A percentile compares a stretch with the other conserved stretches of the same genome.
These are phyloP conservation scores for Sternotherus odoratus DNA, from an alignment of 2,797 vertebrate genomes.

Conservation along the genomic window DNA sequence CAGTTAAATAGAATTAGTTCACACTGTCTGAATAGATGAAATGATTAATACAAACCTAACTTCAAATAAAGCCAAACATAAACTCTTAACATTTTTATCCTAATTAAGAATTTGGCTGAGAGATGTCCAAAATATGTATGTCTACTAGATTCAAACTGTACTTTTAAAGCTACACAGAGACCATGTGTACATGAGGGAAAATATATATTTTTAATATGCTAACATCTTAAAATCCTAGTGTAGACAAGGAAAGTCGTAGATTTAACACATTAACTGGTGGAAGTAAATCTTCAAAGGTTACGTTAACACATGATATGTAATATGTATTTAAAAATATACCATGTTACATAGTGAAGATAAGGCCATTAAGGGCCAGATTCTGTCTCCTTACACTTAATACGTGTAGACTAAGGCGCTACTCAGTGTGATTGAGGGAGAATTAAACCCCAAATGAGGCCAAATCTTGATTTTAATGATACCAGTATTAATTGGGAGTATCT, in stretches of 20 bases:
- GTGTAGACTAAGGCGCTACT: background rate
- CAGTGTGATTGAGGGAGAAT: background rate
- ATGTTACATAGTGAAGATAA: background rate
- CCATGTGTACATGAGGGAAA: fast-evolving
- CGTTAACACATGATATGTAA: background rate
- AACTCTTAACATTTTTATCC: background rate
- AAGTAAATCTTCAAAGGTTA: background rate
- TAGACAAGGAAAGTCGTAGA: background rate
- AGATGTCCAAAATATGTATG: background rate
- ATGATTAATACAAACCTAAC: background rate
- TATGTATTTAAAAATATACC: background rate
- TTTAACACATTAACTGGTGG: background rate
- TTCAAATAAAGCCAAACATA: background rate
- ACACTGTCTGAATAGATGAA: background rate
- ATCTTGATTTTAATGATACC: background rate
- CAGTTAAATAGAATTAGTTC: background rate
- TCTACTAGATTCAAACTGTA: background rate
- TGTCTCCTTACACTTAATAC: background rate
- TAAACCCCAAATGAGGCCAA: background rate
- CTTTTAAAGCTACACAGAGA: background rate
- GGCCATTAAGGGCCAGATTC: background rate
- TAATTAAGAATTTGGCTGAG: background rate
- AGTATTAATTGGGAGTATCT: background rate
- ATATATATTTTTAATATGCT: background rate
- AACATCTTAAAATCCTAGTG: background rate